Percentiles rank a stretch among this genome's conserved stretches.
phyloP scores from a whole-genome alignment of 2,797 vertebrate genomes.

The Sarcophilus harrisii region DNA sequence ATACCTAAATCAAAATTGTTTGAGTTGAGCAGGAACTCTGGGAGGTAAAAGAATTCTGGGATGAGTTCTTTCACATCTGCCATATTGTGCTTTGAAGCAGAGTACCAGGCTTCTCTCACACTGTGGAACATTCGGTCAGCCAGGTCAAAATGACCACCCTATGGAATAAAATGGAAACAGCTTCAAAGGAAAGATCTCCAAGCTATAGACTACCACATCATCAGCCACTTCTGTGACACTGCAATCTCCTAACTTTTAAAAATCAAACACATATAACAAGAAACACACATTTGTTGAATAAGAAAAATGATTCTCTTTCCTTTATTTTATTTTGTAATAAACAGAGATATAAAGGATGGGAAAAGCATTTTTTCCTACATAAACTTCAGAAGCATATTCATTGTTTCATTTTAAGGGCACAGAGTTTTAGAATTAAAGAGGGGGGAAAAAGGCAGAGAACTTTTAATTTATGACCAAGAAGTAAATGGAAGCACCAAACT shows the following conservation, averaged over 20 bases:
- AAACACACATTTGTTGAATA: not conserved
- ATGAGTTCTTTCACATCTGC: constrained; percentile 99
- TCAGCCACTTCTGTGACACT: not conserved
- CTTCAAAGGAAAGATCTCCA: not conserved
- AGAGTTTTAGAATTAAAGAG: not conserved
- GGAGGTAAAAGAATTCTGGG: constrained; percentile 99
- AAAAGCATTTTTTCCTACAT: not conserved
- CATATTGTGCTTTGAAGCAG: constrained; percentile 99
- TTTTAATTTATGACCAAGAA: not conserved
- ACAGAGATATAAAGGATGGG: constrained; percentile 25
- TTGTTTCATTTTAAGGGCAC: not conserved
- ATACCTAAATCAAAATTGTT: constrained; percentile 98
- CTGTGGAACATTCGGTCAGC: constrained; percentile 99
- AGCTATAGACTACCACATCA: not conserved
- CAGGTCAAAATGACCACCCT: constrained; percentile 99
- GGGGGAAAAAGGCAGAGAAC: not conserved
- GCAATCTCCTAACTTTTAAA: constrained; percentile 1
- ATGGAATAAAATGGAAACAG: constrained; percentile 31
- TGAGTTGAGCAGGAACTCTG: constrained; percentile 97
- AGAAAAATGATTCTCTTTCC: constrained; percentile 7
- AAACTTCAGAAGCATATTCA: not conserved
- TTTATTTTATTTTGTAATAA: not conserved
- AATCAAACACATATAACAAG: not conserved
- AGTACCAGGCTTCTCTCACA: constrained; percentile 96
- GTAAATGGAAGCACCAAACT: not conserved